Conservation (phyloP, 23 tunicate genomes). For the Styela clava region DNA sequence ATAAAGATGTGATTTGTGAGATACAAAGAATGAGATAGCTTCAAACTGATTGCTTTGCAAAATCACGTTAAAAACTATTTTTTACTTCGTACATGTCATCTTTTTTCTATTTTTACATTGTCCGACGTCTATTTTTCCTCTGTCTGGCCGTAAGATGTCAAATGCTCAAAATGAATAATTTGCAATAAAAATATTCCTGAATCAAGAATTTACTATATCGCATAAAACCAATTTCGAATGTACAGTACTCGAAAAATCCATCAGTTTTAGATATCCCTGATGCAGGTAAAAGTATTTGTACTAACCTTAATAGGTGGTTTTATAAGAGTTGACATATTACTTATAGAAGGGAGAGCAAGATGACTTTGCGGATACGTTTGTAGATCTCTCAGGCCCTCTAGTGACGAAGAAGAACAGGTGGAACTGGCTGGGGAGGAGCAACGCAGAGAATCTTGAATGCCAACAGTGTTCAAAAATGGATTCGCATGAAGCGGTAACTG, state of each 20-base stretch:
- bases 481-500: slow-evolving; percentile 21
- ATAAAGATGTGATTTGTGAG: background rate
- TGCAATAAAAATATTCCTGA: too few relatives aligned
- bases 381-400: slow-evolving; percentile 74
- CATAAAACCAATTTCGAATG: too few relatives aligned
- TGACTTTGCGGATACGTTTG: slow-evolving; percentile 32
- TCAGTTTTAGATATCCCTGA: too few relatives aligned
- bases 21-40: background rate
- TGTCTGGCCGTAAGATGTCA: too few relatives aligned
- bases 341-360: background rate
- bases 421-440: slow-evolving; percentile 76
- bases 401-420: slow-evolving; percentile 87
- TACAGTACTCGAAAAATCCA: too few relatives aligned
- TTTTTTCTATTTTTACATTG: background rate
- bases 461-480: slow-evolving; percentile 16
- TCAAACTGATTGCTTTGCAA: background rate
- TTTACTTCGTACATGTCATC: background rate
- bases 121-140: background rate
- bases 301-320: slow-evolving; percentile 25
- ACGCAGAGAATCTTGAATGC: slow-evolving; percentile 22
- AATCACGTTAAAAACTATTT: background rate
- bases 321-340: background rate
- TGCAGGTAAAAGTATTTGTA: too few relatives aligned
- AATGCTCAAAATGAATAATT: too few relatives aligned
- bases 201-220: too few relatives aligned